Base-by-base conservation (phyloP, 2,113 vertebrate genomes). In the Callorhinus ursinus region DNA sequence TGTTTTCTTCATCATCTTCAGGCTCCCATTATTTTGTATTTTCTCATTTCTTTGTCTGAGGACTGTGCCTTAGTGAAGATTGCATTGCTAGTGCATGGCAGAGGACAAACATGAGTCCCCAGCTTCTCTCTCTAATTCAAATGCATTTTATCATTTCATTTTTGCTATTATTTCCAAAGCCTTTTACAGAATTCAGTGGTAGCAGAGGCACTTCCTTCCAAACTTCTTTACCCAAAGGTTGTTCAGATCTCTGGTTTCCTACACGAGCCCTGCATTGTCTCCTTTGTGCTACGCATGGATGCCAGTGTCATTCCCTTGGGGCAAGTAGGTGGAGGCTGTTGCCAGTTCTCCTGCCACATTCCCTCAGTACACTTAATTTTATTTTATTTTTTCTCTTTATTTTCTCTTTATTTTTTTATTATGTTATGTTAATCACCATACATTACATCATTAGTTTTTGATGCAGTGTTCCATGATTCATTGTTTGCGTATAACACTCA, bases 1-100 rank as follows among this genome's bases (percentile, higher is more conserved):
- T 61, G 98, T 98, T 14, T 98, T 92, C 97, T 99, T 99, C 42
- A 99, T 98, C 95, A 99, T 98, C 99, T 99, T 99, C 99, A 99
- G 99, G 90, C 98, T 98, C 67, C 95, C 95, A 97, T 94, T 96
- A 98, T 7, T 7, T 87, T 74, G 18, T 12, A 55, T 13, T 46
- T 33, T 31, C 77, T 59, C 24, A 74, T 74, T 42, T 36, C 49
- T 96, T 72, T 39, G 84, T 49, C 42, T 15, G n/a, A 46, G 55
- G n/a, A 24, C 39, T 63, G 39, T 63, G 72, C 9, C 36, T 16
- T 57, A 77, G 72, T 39, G 63, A n/a, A 46, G 7, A 39, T 7
- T n/a, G 36, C 26, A 33, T 28, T 33, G 16, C 87, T 59, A 39
- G 26, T 21, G 5, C 21, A 19, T 42, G 67, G 26, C 51, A 88